Conservation (phyloP, 2,888 invertebrate genomes). For the Leptarthrus brevirostris region DNA sequence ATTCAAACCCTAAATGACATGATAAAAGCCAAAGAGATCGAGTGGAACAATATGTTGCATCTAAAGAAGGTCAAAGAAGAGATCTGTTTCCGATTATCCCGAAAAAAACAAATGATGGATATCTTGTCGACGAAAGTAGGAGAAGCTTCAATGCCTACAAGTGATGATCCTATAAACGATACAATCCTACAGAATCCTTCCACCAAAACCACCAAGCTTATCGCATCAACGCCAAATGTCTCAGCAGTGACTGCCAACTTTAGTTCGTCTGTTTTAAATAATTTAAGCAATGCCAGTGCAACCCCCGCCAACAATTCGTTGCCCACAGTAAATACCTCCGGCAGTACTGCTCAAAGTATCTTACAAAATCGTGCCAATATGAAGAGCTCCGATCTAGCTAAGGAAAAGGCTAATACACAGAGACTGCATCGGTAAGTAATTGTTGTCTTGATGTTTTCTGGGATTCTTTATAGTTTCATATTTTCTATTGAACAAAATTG, state of each 20-base stretch:
- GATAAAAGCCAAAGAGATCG: constrained; percentile 83
- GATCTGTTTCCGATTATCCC: constrained; percentile 76
- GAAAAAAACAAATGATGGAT: constrained; percentile 74
- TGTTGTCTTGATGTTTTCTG: background rate
- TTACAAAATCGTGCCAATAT: constrained; percentile 61
- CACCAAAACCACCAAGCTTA: constrained; percentile 10
- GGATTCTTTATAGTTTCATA: background rate
- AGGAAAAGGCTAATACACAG: constrained; percentile 61
- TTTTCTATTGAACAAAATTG: background rate
- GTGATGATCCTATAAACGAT: constrained; percentile 26
- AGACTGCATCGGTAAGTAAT: constrained; percentile 62
- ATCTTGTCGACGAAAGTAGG: constrained; percentile 59
- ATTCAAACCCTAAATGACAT: constrained; percentile 79
- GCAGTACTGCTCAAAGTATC: constrained; percentile 57
- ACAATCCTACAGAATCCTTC: constrained; percentile 21
- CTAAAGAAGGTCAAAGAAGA: constrained; percentile 88
- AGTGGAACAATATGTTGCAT: constrained; percentile 86
- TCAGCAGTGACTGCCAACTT: constrained; percentile 7
- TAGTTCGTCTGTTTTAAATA: background rate
- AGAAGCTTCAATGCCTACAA: constrained; percentile 52
- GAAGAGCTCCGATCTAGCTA: constrained; percentile 60
- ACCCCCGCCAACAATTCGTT: background rate
- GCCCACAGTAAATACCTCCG: constrained; percentile 51
- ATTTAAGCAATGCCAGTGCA: background rate
- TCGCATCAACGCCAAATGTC: constrained; percentile 37